Conservation (phyloP, 2,113 vertebrate genomes). For the Paraplagusia blochii region DNA sequence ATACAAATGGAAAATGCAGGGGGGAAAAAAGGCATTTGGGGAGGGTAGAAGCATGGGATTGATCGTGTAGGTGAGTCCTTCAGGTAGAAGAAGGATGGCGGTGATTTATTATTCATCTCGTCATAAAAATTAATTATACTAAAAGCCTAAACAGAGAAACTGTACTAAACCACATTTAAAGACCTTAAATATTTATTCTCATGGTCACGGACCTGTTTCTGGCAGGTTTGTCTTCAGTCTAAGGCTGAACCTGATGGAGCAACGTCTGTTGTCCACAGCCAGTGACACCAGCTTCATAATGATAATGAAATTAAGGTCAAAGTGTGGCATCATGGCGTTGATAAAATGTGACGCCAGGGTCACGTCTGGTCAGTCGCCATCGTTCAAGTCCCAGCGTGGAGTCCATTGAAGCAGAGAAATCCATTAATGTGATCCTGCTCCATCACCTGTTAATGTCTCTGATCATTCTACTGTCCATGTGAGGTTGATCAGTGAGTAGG, state of each 20-base stretch:
- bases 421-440: slow-evolving; percentile 64
- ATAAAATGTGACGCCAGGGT: slow-evolving; percentile 68
- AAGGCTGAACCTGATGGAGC: slow-evolving; percentile 53
- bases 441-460: slow-evolving; percentile 72
- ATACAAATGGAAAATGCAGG: slow-evolving; percentile 71
- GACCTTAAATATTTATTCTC: slow-evolving; percentile 73
- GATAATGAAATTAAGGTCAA: slow-evolving; percentile 42
- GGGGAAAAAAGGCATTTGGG: slow-evolving; percentile 49
- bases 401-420: slow-evolving; percentile 42
- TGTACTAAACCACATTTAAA: slow-evolving; percentile 74
- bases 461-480: slow-evolving; percentile 55
- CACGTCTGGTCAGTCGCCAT: slow-evolving; percentile 63
- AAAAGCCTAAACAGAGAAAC: slow-evolving; percentile 72
- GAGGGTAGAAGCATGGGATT: slow-evolving; percentile 28
- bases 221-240: slow-evolving; percentile 51
- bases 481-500: slow-evolving; percentile 24
- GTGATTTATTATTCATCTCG: slow-evolving; percentile 77
- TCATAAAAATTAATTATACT: slow-evolving; percentile 75
- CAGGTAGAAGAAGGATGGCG: slow-evolving; percentile 47
- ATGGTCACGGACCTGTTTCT: slow-evolving; percentile 42
- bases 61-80: slow-evolving; percentile 59
- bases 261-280: slow-evolving; percentile 20
- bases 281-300: slow-evolving; percentile 21
- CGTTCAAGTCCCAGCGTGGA: slow-evolving; percentile 62
- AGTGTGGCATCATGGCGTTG: slow-evolving; percentile 66